Evolutionary conservation across 2,797 vertebrate species (phyloP).

Genomic region (Spea hammondii): DNA sequence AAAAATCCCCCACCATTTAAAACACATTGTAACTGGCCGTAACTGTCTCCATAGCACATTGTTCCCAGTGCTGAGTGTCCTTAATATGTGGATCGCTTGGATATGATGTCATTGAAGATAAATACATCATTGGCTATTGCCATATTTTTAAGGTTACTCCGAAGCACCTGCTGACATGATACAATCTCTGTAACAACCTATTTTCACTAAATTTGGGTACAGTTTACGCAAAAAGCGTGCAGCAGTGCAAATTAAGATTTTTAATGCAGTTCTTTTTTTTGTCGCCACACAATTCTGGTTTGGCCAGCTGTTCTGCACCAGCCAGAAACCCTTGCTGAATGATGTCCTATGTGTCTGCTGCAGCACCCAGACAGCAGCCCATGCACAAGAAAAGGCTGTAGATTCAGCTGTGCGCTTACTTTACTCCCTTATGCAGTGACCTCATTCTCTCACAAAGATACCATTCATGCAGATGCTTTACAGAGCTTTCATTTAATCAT

Average conservation of each 20-base stretch:
- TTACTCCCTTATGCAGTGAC: slow-evolving; percentile 89
- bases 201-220: no score
- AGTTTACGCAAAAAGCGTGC: neutral
- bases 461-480: slow-evolving; percentile 91
- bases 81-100: no score
- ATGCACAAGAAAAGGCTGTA: slow-evolving; percentile 57
- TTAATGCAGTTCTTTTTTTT: neutral
- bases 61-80: no score
- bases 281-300: neutral
- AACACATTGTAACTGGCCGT: no score
- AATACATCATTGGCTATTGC: no score
- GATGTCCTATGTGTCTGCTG: slow-evolving; percentile 41
- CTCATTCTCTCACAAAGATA: slow-evolving; percentile 92
- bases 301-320: slow-evolving; percentile 15
- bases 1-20: no score
- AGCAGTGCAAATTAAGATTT: neutral
- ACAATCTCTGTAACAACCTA: no score
- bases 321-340: slow-evolving; percentile 43
- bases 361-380: slow-evolving; percentile 41
- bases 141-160: no score
- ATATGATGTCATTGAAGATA: no score
- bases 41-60: no score
- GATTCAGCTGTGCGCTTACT: slow-evolving; percentile 92
- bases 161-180: no score
- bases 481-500: slow-evolving; percentile 87